Evolutionary conservation across 2,888 invertebrate species (phyloP).

Genomic region (Sclerodermus sp.): DNA sequence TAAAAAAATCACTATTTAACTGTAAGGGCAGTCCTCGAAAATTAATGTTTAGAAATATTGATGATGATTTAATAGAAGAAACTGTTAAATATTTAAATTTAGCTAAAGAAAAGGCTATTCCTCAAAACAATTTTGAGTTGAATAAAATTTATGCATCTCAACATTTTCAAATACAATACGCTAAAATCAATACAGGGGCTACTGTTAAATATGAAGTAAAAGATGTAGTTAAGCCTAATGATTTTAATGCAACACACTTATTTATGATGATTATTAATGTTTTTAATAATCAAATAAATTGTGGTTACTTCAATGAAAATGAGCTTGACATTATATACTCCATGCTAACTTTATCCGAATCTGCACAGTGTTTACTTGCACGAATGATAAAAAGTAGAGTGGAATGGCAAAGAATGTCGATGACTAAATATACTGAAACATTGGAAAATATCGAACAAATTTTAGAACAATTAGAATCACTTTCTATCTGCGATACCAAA

Average conservation of each 20-base stretch:
- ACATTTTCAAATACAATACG: slow-evolving; percentile 25
- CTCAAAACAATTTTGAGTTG: slow-evolving; percentile 36
- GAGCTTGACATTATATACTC: slow-evolving; percentile 41
- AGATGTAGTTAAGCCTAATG: slow-evolving; percentile 28
- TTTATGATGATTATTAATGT: slow-evolving; percentile 35
- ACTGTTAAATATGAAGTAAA: slow-evolving; percentile 30
- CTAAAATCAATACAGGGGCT: slow-evolving; percentile 15
- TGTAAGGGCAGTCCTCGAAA: slow-evolving; percentile 13
- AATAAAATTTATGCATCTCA: slow-evolving; percentile 31
- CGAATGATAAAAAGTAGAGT: slow-evolving; percentile 42
- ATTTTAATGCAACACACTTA: slow-evolving; percentile 32
- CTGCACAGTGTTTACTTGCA: slow-evolving; percentile 41
- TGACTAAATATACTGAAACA: slow-evolving; percentile 34
- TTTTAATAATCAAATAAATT: slow-evolving; percentile 42
- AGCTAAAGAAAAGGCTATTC: slow-evolving; percentile 32
- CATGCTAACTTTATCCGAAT: slow-evolving; percentile 29
- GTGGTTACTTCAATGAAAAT: slow-evolving; percentile 43
- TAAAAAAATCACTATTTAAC: not conserved
- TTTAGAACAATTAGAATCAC: slow-evolving; percentile 27
- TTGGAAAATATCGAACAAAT: slow-evolving; percentile 23
- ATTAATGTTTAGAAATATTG: slow-evolving; percentile 13
- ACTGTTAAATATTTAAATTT: slow-evolving; percentile 41
- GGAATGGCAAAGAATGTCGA: slow-evolving; percentile 33
- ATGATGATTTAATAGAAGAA: slow-evolving; percentile 12
- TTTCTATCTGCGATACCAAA: slow-evolving; percentile 20